phyloP scores from a whole-genome alignment of 2,113 vertebrate genomes.

The Zosterops pallidus region DNA sequence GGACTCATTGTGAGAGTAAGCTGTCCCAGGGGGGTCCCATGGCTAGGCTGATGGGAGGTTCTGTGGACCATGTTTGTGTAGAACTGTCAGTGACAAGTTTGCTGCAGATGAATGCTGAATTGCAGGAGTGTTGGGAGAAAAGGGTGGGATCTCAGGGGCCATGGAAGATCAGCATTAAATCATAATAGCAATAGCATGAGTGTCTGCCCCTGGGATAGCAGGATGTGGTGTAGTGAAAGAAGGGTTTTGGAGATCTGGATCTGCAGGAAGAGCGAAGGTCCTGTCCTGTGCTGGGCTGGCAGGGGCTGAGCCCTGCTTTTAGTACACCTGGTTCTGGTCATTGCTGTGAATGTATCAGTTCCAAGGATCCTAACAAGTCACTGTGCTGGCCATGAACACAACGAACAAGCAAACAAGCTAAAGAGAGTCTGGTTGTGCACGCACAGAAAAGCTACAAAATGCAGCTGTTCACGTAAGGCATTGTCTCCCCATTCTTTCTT shows the following conservation, averaged over 20 bases:
- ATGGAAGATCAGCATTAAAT: not conserved
- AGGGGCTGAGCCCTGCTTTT: not conserved
- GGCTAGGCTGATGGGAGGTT: not conserved
- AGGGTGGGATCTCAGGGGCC: not conserved
- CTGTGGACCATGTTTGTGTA: not conserved
- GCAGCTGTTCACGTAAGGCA: not conserved
- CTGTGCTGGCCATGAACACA: not conserved
- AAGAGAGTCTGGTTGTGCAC: not conserved
- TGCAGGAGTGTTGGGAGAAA: not conserved
- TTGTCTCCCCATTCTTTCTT: conserved; percentile 46
- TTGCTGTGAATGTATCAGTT: not conserved
- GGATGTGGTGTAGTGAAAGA: not conserved
- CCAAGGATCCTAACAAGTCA: not conserved
- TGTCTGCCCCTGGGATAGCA: not conserved
- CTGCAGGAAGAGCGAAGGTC: not conserved
- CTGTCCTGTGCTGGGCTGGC: not conserved
- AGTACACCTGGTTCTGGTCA: not conserved
- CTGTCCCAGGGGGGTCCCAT: not conserved
- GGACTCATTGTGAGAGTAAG: not conserved
- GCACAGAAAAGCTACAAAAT: not conserved
- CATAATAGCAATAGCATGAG: not conserved
- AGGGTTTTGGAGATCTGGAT: not conserved
- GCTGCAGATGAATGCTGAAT: not conserved
- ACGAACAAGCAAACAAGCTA: not conserved
- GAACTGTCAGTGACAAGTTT: not conserved